Conservation (phyloP, 2,797 vertebrate genomes). For the Chelmon rostratus region DNA sequence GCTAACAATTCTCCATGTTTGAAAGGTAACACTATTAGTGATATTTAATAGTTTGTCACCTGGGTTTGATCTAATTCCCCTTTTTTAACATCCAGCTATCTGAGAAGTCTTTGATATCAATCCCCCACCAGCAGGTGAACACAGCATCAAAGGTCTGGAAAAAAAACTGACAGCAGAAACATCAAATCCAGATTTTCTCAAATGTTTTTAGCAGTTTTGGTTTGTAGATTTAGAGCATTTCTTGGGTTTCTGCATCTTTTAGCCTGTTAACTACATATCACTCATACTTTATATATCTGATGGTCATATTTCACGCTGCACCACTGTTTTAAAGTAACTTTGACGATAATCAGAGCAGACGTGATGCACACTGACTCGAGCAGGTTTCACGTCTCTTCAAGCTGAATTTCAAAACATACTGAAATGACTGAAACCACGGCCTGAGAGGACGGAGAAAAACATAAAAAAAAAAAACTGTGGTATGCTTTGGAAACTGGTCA, state of each 20-base stretch:
- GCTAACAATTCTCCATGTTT: neutral
- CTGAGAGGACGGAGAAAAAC: conserved; percentile 25
- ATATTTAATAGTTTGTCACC: neutral
- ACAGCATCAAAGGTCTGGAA: neutral
- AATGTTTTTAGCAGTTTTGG: neutral
- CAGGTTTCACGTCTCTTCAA: conserved; percentile 52
- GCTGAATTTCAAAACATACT: conserved; percentile 54
- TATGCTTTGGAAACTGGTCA: conserved; percentile 45
- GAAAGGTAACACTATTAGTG: neutral
- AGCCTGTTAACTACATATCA: conserved; percentile 23
- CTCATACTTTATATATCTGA: neutral
- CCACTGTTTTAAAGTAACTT: conserved; percentile 8
- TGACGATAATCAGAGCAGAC: conserved; percentile 45
- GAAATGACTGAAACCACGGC: conserved; percentile 47
- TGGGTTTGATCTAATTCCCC: neutral
- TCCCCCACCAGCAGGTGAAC: neutral
- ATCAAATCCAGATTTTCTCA: neutral
- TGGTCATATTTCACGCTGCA: neutral
- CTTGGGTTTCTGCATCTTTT: neutral
- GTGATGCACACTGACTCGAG: conserved; percentile 28
- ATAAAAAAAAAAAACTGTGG: conserved; percentile 28
- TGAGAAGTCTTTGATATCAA: neutral
- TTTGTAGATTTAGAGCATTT: neutral
- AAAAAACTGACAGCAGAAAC: neutral
- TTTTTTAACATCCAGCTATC: neutral